Evolutionary conservation across 2,888 invertebrate genomes (phyloP), one percentile per base, ranked within the genome.

Genomic region (Shargacucullia verbasci): DNA sequence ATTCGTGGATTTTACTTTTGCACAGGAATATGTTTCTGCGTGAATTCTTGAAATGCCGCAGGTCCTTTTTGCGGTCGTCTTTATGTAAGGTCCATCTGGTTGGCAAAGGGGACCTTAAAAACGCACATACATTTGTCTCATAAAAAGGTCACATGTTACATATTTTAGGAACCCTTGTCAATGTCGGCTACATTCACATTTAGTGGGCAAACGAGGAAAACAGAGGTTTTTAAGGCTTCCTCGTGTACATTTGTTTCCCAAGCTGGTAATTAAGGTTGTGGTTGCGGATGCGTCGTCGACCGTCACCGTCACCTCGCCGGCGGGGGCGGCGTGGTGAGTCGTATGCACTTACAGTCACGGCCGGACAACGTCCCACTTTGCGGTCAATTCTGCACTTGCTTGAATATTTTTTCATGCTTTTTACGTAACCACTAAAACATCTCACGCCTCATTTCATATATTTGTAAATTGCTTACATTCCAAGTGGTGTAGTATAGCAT

Each of bases 311-410:
- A 25, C 40, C 33, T 44, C 50, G 47, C 27, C 39, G 9, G 9
- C 35, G 29, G 12, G 59, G 31, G 37, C 39, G 48, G 34, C 46
- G 37, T 25, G 14, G n/a, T 29, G 40, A 47, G 54, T 65, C 57
- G 43, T n/a, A 46, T 65, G 54, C 62, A 67, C 52, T 41, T 61
- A 58, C 68, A 58, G 90, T 91, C 91, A 91, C 71, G 91, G 90
- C 70, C 90, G 90, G 85, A 60, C 88, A 78, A 52, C 74, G 90
- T 58, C 80, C 87, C 64, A 87, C 84, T 82, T 90, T 64, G 68
- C 79, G 83, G 81, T 80, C 82, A 80, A 67, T 69, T 80, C 70
- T 70, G 68, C 74, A 77, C 79, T 76, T 61, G 73, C 70, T 70
- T 66, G 59, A 68, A 71, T 73, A 79, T 79, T 76, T 78, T 78